A percentile compares a stretch with the other conserved stretches of the same genome.
Conservation (phyloP, 2,113 vertebrate species). For the Corythaixoides concolor region DNA sequence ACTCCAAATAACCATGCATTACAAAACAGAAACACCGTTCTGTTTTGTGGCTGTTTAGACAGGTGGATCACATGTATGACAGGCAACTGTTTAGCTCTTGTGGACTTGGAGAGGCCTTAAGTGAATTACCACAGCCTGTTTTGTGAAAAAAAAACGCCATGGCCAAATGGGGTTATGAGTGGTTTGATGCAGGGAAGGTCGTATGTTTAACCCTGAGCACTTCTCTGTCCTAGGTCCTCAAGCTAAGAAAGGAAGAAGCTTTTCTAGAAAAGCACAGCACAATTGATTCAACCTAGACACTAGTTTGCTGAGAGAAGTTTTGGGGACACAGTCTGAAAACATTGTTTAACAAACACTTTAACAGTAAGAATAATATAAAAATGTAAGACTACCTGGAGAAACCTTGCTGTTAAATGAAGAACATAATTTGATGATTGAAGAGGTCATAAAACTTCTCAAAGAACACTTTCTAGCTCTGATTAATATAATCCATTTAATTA, state of each 20-base stretch:
- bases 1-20: background rate
- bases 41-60: background rate
- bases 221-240: background rate
- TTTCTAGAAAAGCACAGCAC: background rate
- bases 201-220: background rate
- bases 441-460: slow-evolving; percentile 47
- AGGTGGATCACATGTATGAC: background rate
- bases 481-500: slow-evolving; percentile 49
- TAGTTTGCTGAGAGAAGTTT: background rate
- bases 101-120: background rate
- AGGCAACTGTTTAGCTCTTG: background rate
- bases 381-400: background rate
- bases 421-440: slow-evolving; percentile 56
- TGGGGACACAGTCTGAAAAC: background rate
- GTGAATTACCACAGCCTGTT: background rate
- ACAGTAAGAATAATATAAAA: background rate
- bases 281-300: background rate
- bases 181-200: background rate
- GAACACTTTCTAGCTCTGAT: slow-evolving; percentile 44
- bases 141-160: no score
- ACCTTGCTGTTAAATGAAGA: slow-evolving; percentile 59
- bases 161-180: background rate
- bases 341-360: background rate
- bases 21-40: background rate
- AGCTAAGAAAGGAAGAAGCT: background rate